Percentiles rank a stretch among this genome's conserved stretches.
phyloP scores from a whole-genome alignment of 2,113 vertebrate genomes.

The Callaeas wilsoni region DNA sequence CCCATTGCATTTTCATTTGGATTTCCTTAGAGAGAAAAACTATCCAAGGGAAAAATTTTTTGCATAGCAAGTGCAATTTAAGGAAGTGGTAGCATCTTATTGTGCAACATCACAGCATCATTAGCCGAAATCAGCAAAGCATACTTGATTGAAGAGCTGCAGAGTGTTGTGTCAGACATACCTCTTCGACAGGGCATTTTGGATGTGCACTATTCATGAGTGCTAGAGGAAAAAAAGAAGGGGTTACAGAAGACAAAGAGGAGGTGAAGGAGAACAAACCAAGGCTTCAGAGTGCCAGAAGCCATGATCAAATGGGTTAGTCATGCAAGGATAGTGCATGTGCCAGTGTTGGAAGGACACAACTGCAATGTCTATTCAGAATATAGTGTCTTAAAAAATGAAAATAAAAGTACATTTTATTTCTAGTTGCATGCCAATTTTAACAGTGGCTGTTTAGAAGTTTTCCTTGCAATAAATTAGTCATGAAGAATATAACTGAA shows the following conservation, averaged over 20 bases:
- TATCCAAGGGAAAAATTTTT: background rate
- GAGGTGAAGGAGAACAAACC: slow-evolving; percentile 34
- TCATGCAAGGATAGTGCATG: background rate
- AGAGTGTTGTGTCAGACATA: slow-evolving; percentile 63
- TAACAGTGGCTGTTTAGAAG: background rate
- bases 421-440: background rate
- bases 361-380: background rate
- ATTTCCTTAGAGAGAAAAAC: background rate
- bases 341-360: background rate
- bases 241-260: slow-evolving; percentile 73
- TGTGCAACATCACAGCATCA: slow-evolving; percentile 2
- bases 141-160: slow-evolving; percentile 2
- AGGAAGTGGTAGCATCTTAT: background rate
- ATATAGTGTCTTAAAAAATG: background rate
- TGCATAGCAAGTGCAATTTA: background rate
- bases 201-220: slow-evolving; percentile 78
- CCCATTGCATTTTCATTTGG: background rate
- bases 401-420: background rate
- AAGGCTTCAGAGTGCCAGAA: slow-evolving; percentile 22
- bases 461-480: background rate
- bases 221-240: slow-evolving; percentile 77
- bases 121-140: background rate
- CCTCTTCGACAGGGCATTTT: slow-evolving; percentile 80
- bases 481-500: background rate
- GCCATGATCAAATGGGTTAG: slow-evolving; percentile 14